Conservation (phyloP, 2,888 invertebrate genomes). For the Brachypalpus laphriformis region DNA sequence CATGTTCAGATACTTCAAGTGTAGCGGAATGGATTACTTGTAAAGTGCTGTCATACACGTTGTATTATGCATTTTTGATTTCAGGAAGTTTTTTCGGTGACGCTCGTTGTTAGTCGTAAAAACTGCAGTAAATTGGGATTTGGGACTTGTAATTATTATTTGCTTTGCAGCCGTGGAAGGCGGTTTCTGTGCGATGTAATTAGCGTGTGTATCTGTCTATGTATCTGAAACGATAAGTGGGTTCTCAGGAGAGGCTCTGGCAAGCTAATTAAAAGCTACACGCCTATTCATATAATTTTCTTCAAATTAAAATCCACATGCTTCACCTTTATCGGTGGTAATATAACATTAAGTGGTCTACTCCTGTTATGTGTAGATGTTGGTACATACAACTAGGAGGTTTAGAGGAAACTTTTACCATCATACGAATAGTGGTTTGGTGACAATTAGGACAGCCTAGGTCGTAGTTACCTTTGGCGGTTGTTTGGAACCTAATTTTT, state of each 20-base stretch:
- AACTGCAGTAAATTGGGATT: slow-evolving; percentile 20
- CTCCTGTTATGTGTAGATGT: not conserved
- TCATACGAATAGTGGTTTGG: too few relatives aligned
- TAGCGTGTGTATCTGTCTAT: not conserved
- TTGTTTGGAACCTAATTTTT: too few relatives aligned
- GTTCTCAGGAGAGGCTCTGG: not conserved
- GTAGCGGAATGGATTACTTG: slow-evolving; percentile 56
- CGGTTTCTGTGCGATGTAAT: not conserved
- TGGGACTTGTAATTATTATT: slow-evolving; percentile 29
- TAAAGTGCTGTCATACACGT: slow-evolving; percentile 25
- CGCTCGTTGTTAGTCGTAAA: too few relatives aligned
- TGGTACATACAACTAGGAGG: too few relatives aligned
- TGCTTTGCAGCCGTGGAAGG: not conserved
- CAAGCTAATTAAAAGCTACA: slow-evolving; percentile 20
- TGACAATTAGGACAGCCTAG: too few relatives aligned
- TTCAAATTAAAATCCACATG: not conserved
- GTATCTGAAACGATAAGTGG: not conserved
- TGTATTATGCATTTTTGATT: slow-evolving; percentile 44
- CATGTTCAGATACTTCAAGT: slow-evolving; percentile 44
- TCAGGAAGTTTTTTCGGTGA: slow-evolving; percentile 30
- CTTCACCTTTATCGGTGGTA: not conserved
- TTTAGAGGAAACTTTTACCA: too few relatives aligned
- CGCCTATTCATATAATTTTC: not conserved
- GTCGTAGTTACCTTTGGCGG: too few relatives aligned
- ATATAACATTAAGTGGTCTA: not conserved